Base-by-base conservation (phyloP, 2,797 vertebrate genomes). In the Alca torda region DNA sequence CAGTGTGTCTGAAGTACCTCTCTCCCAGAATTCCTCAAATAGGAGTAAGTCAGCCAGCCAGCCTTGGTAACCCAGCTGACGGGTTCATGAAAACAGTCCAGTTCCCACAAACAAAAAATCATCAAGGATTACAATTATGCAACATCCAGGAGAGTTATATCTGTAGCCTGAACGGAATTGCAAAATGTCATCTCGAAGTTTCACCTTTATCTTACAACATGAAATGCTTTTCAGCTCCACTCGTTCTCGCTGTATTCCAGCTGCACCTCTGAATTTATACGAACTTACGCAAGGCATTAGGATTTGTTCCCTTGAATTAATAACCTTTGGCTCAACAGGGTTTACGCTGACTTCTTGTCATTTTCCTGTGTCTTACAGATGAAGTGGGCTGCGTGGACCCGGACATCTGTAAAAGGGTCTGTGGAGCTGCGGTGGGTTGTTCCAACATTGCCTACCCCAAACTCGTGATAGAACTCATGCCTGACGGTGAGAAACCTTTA, bases 381-480 rank as follows among this genome's bases (percentile, higher is more conserved):
- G 99, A 99, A 82, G 98, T 99, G 50, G 99, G 97, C 61, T 99
- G 99, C 3, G 99, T 99, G 84, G 98, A 99, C 91, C 99, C 99
- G 10, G 94, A 69, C 3, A 46, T 98, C 82, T 99, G 99, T 95
- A 96, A 96, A 69, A 97, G 82, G 31, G 97, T 99, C 57, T 99
- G 99, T 83, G 99, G 99, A 21, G 95, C 98, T 68, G 96, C 98
- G 1, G 98, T 99, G 67, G 99, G 99, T 54, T 99, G 99, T 93
- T 99, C 99, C 79, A 99, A 99, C 95, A 99, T 99, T 6, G 99
- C 99, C 60, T 99, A 99, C 80, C 99, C 99, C 67, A 99, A 99
- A 89, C 97, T 99, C 6, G 98, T 99, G 89, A 97, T 98, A 89
- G 98, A 97, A 37, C 98, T 99, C 73, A 98, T 99, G 98, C 99